Evolutionary conservation across 2,888 invertebrate species (phyloP).

Genomic region (Zygaena filipendulae): DNA sequence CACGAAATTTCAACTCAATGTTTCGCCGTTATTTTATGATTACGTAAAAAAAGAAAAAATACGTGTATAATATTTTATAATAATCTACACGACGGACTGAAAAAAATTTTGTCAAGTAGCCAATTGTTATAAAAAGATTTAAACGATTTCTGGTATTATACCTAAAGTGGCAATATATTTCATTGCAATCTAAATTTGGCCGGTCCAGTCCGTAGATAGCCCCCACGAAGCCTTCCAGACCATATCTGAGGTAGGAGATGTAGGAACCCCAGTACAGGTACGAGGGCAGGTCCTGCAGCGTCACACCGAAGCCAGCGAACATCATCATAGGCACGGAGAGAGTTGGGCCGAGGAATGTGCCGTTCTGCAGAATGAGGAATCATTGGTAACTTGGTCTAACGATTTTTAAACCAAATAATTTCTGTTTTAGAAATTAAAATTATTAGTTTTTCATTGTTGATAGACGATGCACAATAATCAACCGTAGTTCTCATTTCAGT

Average conservation of each 20-base stretch:
- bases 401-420: no score
- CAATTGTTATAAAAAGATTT: slow-evolving; percentile 3
- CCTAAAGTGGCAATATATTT: slow-evolving; percentile 84
- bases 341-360: slow-evolving; percentile 94
- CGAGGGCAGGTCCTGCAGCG: slow-evolving; percentile 83
- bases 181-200: slow-evolving; percentile 79
- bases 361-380: slow-evolving; percentile 81
- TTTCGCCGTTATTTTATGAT: no score
- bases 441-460: no score
- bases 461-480: no score
- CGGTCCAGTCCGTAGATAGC: slow-evolving; percentile 88
- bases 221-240: slow-evolving; percentile 86
- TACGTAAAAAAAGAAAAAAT: no score
- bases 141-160: slow-evolving; percentile 24
- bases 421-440: no score
- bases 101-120: no score
- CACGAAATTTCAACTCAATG: no score
- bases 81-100: no score
- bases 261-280: slow-evolving; percentile 94
- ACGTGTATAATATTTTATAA: no score
- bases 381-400: no score
- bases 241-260: slow-evolving; percentile 90
- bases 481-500: no score
- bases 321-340: slow-evolving; percentile 95
- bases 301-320: slow-evolving; percentile 96